Evolutionary conservation across 2,888 invertebrate species (phyloP), one percentile per base, ranked within the genome.

Genomic region (Pegoplata infirma): DNA sequence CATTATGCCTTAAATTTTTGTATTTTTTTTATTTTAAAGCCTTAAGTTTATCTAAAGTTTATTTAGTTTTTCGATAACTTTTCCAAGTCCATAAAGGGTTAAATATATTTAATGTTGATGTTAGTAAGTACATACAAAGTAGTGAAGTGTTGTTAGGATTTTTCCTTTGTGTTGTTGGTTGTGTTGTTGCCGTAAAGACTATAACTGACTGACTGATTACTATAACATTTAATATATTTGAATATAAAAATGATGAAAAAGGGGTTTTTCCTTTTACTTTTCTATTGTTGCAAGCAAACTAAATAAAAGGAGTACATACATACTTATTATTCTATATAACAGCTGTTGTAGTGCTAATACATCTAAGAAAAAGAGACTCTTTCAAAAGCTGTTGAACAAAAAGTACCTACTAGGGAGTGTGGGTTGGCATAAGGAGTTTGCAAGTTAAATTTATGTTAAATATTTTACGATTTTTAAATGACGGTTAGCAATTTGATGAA

Each of bases 381-480:
- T 25, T 16, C 7, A n/a, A 8, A 47, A 16, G 16, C 17, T 47
- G 47, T 36, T 32, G 23, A 32, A 16, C 19, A 21, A 19, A 4
- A 3, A 53, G 5, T 5, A 25, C 6, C n/a, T 4, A 40, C 36
- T n/a, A 25, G 7, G 7, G 23, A n/a, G 14, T 23, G 0, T n/a
- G 14, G 6, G 51, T 23, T 0, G 5, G 23, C 12, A 6, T n/a
- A 14, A 12, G 14, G 3, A 4, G 5, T n/a, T n/a, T n/a, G n/a
- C 21, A 1, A 61, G 51, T 44, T 56, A 58, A 66, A 68, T 72
- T 71, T 75, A 75, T 79, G 66, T 79, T 71, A 67, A 79, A 79
- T 75, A 75, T 75, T 79, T 75, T 79, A 79, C 71, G 79, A 79
- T 68, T 75, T 79, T 79, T 75, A 79, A 79, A 79, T 75, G 74